Base-by-base conservation (phyloP, 1,140 invertebrate species). In the Caenorhabditis brenneri region DNA sequence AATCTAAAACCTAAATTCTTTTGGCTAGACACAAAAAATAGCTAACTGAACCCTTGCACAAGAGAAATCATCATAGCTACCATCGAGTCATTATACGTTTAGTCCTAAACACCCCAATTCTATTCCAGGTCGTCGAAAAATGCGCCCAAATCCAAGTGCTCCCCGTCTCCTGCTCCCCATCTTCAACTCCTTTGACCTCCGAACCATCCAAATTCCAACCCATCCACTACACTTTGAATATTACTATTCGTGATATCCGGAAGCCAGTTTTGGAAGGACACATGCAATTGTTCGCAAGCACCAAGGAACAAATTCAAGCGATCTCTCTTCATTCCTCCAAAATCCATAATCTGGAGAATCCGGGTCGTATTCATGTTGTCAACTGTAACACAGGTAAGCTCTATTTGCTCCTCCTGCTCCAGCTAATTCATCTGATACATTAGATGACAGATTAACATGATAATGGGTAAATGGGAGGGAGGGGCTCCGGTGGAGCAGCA, bases 231-330 rank as follows among this genome's bases (percentile, higher is more conserved):
- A 15, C 22, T 42, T n/a, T 74, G 19, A 74, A 74, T 15, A 42
- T 74, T 6, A 74, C 65, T 0, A 74, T 74, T 24, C 65, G 65
- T 5, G 65, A 74, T 42, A 31, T 74, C n/a, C n/a, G 65, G 10
- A 74, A 74, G n/a, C 65, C 65, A 42, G 65, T 74, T 74, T n/a
- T 74, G 19, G 65, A 74, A 74, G 65, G 65, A 22, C 65, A 74
- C n/a, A 74, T 74, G 65, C 65, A 74, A 42, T 36, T 74, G 2
- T 74, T 74, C 10, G 65, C 65, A 7, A 36, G 36, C 1, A 74
- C 36, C 0, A 74, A 74, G 22, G 65, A 74, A 1, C 65, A 42
- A 46, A n/a, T 74, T 22, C 65, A 74, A 42, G 65, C 65, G 36
- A 42, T 74, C 24, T 39, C 65, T 22, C 65, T 74, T 9, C 65